Evolutionary conservation across 2,797 vertebrate genomes (phyloP), one percentile per base, ranked within the genome.

Genomic region (Kryptolebias ocellatus): DNA sequence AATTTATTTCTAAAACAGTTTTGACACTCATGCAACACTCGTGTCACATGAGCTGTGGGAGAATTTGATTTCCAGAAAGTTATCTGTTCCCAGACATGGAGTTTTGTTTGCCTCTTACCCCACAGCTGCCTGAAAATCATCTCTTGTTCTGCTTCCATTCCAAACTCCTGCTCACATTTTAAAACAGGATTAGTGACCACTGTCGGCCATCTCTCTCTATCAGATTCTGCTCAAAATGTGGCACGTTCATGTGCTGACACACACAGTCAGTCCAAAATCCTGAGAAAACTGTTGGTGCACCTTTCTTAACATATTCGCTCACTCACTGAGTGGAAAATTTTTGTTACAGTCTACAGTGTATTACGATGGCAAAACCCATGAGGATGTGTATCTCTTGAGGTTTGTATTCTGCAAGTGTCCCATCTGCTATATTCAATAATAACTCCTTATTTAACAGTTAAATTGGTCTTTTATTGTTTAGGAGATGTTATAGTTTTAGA

Each of bases 71-170:
- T 29, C 15, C 34, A 65, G 46, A 39, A 34, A 49, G 24, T 50
- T 61, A 58, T 69, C 53, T 60, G 31, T 70, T 74, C 39, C 45
- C 55, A 70, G 60, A 62, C 70, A 83, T 86, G 78, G 88, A 86
- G 83, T 83, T 86, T 74, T 60, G 76, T 70, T 57, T 77, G 74
- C 47, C n/a, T 72, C 58, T 80, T 51, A 69, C 60, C 57, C 47
- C 55, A 52, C 70, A 78, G 71, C 74, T 85, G 76, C 76, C 75
- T 70, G 17, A 84, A 83, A 81, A 83, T 83, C 63, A 86, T 56
- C 67, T 62, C 54, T 63, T 77, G 71, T 83, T 64, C 56, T 46
- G 34, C 46, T 7, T 58, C 31, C 51, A 28, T 27, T 10, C 47
- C 60, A 9, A 2, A 15, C 53, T 17, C 1, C 20, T 11, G 27